A percentile compares a stretch with the other conserved stretches of the same genome.
These are phyloP conservation scores for Ceramica pisi DNA, from an alignment of 2,888 invertebrate genomes.

Conservation along the genomic window DNA sequence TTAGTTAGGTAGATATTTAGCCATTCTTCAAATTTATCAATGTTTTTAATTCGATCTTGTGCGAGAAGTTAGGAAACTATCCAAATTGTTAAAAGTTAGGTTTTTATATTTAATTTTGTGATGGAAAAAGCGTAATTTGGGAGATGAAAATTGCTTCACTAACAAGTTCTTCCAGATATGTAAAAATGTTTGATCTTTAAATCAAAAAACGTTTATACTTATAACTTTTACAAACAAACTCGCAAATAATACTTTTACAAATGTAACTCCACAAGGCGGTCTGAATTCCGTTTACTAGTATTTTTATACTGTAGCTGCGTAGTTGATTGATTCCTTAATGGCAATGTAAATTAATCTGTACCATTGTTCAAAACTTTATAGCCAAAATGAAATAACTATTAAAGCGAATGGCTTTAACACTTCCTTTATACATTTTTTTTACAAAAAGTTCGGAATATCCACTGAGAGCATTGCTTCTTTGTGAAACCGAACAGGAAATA, in stretches of 20 bases:
- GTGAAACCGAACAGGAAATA: neutral
- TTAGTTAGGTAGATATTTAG: conserved; percentile 90
- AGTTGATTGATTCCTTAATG: conserved; percentile 50
- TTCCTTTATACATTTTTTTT: conserved; percentile 35
- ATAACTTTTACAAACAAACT: conserved; percentile 3
- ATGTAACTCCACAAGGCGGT: conserved; percentile 2
- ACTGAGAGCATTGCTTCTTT: neutral
- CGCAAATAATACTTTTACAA: conserved; percentile 7
- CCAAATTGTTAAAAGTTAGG: conserved; percentile 76
- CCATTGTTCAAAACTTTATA: conserved; percentile 49
- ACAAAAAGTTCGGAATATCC: neutral
- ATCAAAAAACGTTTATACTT: neutral
- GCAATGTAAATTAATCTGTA: conserved; percentile 43
- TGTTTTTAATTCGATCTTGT: conserved; percentile 86
- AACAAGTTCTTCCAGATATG: conserved; percentile 27
- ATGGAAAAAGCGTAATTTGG: conserved; percentile 64
- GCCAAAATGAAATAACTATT: conserved; percentile 43
- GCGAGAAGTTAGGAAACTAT: conserved; percentile 72
- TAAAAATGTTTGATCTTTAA: conserved; percentile 6
- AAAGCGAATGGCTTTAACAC: conserved; percentile 44
- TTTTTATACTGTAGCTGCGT: conserved; percentile 36
- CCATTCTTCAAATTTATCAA: conserved; percentile 86
- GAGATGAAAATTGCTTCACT: conserved; percentile 51
- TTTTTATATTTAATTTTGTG: conserved; percentile 74
- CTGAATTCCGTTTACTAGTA: conserved; percentile 11